Evolutionary conservation across 1,140 invertebrate genomes (phyloP).

Genomic region (Bombus balteatus): DNA sequence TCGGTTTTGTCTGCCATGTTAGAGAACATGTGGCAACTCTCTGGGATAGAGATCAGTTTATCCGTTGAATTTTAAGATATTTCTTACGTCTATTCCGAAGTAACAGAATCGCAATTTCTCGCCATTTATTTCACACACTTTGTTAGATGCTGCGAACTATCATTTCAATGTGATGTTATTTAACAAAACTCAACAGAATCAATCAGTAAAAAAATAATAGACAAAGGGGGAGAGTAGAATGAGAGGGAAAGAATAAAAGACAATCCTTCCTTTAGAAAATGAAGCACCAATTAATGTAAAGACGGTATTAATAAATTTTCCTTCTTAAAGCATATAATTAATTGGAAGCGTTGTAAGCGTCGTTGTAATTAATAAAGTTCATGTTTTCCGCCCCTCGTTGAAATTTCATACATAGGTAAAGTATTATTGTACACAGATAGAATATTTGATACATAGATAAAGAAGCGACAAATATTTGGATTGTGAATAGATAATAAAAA

Average conservation of each 20-base stretch:
- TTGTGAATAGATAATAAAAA: neutral
- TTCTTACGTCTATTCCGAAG: neutral
- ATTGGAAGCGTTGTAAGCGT: neutral
- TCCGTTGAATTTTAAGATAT: neutral
- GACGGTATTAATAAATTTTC: neutral
- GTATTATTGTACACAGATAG: neutral
- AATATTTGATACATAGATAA: neutral
- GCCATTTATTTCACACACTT: neutral
- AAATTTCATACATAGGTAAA: neutral
- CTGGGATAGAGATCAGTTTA: neutral
- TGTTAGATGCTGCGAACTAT: neutral
- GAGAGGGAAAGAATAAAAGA: too few species aligned
- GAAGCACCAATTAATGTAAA: neutral
- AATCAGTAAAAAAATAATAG: neutral
- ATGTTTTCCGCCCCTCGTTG: neutral
- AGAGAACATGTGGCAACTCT: neutral
- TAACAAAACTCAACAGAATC: neutral
- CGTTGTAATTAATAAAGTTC: neutral
- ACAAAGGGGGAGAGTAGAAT: neutral
- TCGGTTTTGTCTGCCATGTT: neutral
- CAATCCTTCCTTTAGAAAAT: neutral
- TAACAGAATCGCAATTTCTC: neutral
- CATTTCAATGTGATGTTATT: neutral
- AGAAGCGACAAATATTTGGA: neutral
- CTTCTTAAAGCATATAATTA: neutral